These are phyloP conservation scores for Lithobates pipiens DNA, from an alignment of 2,797 vertebrate species.

Conservation along the genomic window DNA sequence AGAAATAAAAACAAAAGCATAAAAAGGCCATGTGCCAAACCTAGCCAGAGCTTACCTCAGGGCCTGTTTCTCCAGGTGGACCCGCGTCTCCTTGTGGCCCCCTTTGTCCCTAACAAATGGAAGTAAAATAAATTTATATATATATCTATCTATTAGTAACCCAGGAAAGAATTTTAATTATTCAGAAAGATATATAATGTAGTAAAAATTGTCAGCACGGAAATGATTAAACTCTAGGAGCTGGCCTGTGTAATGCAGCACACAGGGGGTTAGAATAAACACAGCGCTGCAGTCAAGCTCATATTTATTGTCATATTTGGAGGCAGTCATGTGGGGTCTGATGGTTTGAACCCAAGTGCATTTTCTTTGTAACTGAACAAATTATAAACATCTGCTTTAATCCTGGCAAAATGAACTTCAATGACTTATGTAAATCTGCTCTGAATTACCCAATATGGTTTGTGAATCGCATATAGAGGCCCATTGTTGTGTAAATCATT, in stretches of 20 bases:
- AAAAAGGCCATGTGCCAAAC: neutral
- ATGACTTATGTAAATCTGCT: conserved; percentile 19
- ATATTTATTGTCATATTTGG: conserved; percentile 9
- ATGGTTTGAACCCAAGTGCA: neutral
- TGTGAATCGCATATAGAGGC: conserved; percentile 16
- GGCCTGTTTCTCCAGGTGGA: conserved; percentile 86
- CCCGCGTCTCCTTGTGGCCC: conserved; percentile 88
- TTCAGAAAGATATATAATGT: neutral
- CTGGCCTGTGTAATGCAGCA: neutral
- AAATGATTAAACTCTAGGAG: neutral
- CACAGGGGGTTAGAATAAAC: neutral
- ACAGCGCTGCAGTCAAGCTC: neutral
- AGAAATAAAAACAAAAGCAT: too few relatives aligned
- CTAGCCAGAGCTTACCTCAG: conserved; percentile 78
- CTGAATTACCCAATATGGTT: conserved; percentile 3
- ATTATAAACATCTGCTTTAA: conserved; percentile 47
- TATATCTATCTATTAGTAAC: conserved; percentile 9
- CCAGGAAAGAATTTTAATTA: neutral
- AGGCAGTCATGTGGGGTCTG: conserved; percentile 18
- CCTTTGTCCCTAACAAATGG: conserved; percentile 83
- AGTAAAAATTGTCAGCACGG: neutral
- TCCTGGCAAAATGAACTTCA: conserved; percentile 11
- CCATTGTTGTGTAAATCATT: conserved; percentile 39
- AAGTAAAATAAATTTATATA: conserved; percentile 62
- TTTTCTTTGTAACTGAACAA: conserved; percentile 49